A percentile compares a stretch with the other conserved stretches of the same genome.
phyloP scores from a whole-genome alignment of 1,140 invertebrate genomes.

The Probaryconus sp. region DNA sequence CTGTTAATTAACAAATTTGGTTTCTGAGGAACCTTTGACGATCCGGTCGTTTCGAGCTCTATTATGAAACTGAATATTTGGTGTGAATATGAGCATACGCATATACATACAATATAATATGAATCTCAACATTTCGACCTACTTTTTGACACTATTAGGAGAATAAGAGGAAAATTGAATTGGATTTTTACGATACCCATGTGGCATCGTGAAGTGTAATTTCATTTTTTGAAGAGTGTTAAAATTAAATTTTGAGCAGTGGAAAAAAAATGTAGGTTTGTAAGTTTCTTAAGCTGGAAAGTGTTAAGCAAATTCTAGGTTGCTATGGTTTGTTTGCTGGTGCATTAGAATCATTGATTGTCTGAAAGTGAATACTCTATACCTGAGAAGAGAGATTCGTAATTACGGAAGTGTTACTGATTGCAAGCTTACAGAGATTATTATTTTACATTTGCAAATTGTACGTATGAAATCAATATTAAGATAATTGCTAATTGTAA shows the following conservation, averaged over 20 bases:
- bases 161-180: constrained; percentile 14
- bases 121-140: constrained; percentile 35
- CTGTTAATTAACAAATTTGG: constrained; percentile 6
- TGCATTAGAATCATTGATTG: constrained; percentile 52
- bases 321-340: constrained; percentile 60
- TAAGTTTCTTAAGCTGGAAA: constrained; percentile 16
- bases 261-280: neutral
- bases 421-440: constrained; percentile 17
- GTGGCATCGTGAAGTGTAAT: constrained; percentile 11
- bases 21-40: constrained; percentile 15
- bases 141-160: constrained; percentile 11
- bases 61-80: constrained; percentile 47
- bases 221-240: neutral
- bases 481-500: too few relatives aligned
- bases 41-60: constrained; percentile 38
- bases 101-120: constrained; percentile 21
- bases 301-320: constrained; percentile 45
- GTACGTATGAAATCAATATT: too few relatives aligned
- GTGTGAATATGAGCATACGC: constrained; percentile 35
- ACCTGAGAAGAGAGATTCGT: constrained; percentile 28
- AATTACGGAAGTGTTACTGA: constrained; percentile 15
- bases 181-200: constrained; percentile 7
- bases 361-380: constrained; percentile 45
- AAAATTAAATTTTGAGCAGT: constrained; percentile 10
- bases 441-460: constrained; percentile 15